Percentiles rank a stretch among this genome's conserved stretches.
phyloP scores from a whole-genome alignment of 1,140 invertebrate genomes.

The Odontomachus brunneus region DNA sequence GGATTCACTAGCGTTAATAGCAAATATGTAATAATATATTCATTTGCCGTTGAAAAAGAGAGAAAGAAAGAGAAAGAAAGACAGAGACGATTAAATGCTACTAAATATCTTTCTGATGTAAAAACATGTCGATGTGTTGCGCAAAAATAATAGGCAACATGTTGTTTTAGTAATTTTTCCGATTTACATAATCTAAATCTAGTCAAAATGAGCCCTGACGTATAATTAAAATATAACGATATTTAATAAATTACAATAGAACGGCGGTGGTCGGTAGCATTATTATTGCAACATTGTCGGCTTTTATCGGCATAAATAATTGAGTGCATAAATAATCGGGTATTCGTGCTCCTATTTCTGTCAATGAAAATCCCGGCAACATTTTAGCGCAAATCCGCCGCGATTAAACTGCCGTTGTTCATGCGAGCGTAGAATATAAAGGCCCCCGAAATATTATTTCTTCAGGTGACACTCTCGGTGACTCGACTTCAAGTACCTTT shows the following conservation, averaged over 20 bases:
- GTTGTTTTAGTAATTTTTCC: slow-evolving; percentile 14
- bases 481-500: slow-evolving; percentile 27
- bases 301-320: slow-evolving; percentile 50
- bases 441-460: slow-evolving; percentile 39
- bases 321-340: slow-evolving; percentile 30
- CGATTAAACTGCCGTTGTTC: slow-evolving; percentile 33
- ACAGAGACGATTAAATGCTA: background rate
- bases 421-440: background rate
- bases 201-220: background rate
- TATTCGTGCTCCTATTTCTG: background rate
- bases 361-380: slow-evolving; percentile 46
- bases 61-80: background rate
- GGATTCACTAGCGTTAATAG: too few relatives aligned
- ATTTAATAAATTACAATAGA: too few relatives aligned
- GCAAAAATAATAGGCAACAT: too few relatives aligned
- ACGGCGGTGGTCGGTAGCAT: background rate
- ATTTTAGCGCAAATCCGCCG: slow-evolving; percentile 42
- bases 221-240: too few relatives aligned
- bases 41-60: too few relatives aligned
- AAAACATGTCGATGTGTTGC: background rate
- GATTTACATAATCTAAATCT: background rate
- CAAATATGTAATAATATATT: too few relatives aligned
- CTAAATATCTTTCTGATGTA: background rate
- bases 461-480: too few relatives aligned
- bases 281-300: slow-evolving; percentile 24